These are phyloP conservation scores for Amphiduros pacificus DNA, from an alignment of 2,888 invertebrate species.

Conservation along the genomic window DNA sequence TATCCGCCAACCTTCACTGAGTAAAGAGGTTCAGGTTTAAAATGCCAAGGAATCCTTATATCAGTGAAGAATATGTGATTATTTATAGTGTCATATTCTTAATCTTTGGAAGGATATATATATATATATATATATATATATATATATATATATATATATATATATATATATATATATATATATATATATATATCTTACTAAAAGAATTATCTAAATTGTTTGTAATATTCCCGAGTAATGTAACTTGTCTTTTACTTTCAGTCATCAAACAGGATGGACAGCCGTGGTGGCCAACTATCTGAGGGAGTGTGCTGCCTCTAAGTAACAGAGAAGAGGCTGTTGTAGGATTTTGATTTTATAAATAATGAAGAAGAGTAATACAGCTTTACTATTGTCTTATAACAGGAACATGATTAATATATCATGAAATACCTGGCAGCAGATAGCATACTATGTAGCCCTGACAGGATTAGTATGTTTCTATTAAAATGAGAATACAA, in stretches of 20 bases:
- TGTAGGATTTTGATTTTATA: too few species aligned
- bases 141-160: neutral
- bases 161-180: neutral
- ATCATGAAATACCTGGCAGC: too few species aligned
- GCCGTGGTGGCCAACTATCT: slow-evolving; percentile 39
- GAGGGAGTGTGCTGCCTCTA: neutral
- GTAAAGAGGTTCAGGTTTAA: neutral
- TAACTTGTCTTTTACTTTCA: slow-evolving; percentile 31
- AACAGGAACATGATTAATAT: too few species aligned
- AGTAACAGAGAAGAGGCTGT: too few species aligned
- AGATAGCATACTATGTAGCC: too few species aligned
- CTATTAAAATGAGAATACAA: too few species aligned
- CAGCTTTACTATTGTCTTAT: too few species aligned
- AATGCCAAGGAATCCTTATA: neutral
- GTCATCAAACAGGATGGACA: slow-evolving; percentile 59
- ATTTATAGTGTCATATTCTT: neutral
- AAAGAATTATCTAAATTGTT: neutral
- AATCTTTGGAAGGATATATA: neutral
- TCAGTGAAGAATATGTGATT: neutral
- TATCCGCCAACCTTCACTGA: too few species aligned
- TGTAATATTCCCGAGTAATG: neutral
- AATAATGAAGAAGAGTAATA: too few species aligned
- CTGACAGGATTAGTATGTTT: too few species aligned
- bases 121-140: neutral
- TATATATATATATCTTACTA: neutral